phyloP scores from a whole-genome alignment of 2,888 invertebrate genomes.

The Eristalis pertinax region DNA sequence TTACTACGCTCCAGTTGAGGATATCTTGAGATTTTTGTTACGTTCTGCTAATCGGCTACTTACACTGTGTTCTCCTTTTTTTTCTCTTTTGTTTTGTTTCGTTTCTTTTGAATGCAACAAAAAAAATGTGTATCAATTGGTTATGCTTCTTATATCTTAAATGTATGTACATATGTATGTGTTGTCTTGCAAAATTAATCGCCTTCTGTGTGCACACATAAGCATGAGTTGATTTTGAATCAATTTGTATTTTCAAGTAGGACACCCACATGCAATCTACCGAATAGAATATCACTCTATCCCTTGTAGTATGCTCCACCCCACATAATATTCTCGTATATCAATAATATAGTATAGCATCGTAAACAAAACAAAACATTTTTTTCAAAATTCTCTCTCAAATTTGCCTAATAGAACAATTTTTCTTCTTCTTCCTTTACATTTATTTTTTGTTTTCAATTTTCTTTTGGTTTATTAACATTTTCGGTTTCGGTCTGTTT shows the following conservation, averaged over 20 bases:
- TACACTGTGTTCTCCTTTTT: conserved; percentile 19
- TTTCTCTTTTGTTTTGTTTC: conserved; percentile 35
- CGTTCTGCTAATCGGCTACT: conserved; percentile 49
- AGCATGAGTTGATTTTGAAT: conserved; percentile 11
- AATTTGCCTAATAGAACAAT: conserved; percentile 71
- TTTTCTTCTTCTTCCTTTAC: conserved; percentile 70
- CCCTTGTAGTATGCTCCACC: neutral
- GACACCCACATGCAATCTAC: conserved; percentile 48
- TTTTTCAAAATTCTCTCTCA: conserved; percentile 26
- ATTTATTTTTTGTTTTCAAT: conserved; percentile 34
- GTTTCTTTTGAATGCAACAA: conserved; percentile 38
- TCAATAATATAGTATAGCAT: conserved; percentile 48
- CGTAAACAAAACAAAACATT: conserved; percentile 59
- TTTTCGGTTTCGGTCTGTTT: conserved; percentile 1
- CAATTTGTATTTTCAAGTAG: conserved; percentile 19
- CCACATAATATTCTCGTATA: conserved; percentile 48
- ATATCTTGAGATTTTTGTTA: conserved; percentile 52
- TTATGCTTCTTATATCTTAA: conserved; percentile 61
- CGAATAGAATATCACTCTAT: neutral
- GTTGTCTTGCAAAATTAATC: conserved; percentile 23
- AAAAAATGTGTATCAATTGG: conserved; percentile 31
- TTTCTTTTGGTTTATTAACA: neutral
- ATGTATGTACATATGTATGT: conserved; percentile 36
- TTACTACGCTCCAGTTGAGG: conserved; percentile 7
- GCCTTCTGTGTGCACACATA: conserved; percentile 6